Evolutionary conservation across 2,113 vertebrate species (phyloP), one percentile per base, ranked within the genome.

Genomic region (Dipodomys spectabilis): DNA sequence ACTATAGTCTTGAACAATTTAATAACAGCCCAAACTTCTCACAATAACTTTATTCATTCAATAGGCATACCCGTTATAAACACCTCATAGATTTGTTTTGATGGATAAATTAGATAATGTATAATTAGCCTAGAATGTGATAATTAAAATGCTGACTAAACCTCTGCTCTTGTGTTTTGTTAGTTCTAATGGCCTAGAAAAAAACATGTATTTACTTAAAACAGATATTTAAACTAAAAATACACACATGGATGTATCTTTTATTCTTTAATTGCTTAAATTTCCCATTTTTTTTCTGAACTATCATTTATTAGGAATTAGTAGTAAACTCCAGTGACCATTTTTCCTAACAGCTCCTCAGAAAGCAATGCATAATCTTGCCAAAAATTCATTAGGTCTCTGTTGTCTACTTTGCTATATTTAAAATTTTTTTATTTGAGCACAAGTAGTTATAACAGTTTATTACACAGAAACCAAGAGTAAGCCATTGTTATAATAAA

Each of bases 371-470:
- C 32, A 30, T 20, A 77, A 86, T 9, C 82, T 79, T 69, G 27
- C 32, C 2, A 73, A 77, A 72, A 86, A 20, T 49, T 72, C 23
- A 64, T 4, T 13, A 2, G 6, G 5, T 32, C 18, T 94, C 79
- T 79, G 49, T 75, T 28, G 57, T 91, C 44, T 1, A 83, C 11
- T 44, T 84, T 60, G 53, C 82, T 67, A 86, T 82, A 92, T 92
- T 88, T 86, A 77, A 91, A 93, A 79, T 78, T 0, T 3, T 87
- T 75, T 92, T 32, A 32, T 27, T 62, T 89, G 84, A 84, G 67
- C n/a, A 81, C 65, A 53, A 2, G 1, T 88, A 25, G 9, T 92
- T 71, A 85, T 32, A 95, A 80, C 30, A 72, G 20, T 69, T 88
- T 53, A 88, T 75, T 94, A 91, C 57, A 92, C 2, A 64, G 45